Evolutionary conservation across 2,113 vertebrate genomes (phyloP).

Genomic region (Microcebus griseorufus): DNA sequence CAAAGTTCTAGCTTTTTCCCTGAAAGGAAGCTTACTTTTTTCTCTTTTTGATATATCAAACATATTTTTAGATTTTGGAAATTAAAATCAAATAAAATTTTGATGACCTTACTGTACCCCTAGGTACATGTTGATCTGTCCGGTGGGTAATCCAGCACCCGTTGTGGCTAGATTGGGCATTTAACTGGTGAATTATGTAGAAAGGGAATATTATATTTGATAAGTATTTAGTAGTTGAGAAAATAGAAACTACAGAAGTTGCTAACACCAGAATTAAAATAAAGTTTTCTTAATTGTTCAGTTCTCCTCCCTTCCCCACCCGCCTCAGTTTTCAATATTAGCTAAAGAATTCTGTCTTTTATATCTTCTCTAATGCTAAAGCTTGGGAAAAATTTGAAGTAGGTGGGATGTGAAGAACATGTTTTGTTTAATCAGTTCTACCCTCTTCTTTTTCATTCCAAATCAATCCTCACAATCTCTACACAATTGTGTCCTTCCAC

Average conservation of each 20-base stretch:
- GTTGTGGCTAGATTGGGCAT: not conserved
- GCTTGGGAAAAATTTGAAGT: not conserved
- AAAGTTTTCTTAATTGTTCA: not conserved
- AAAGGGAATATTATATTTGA: not conserved
- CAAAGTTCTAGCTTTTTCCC: not conserved
- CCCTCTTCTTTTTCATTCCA: not conserved
- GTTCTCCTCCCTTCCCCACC: not conserved
- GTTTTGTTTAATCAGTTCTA: not conserved
- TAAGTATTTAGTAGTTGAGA: not conserved
- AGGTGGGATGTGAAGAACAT: not conserved
- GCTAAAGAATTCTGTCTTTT: not conserved
- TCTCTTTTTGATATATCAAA: not conserved
- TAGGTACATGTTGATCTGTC: not conserved
- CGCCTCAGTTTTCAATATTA: not conserved
- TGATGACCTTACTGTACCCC: not conserved
- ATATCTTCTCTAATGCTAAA: not conserved
- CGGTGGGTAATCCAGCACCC: not conserved
- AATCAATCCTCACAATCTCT: not conserved
- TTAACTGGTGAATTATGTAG: not conserved
- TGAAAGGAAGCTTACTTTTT: not conserved
- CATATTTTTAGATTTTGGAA: not conserved
- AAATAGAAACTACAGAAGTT: not conserved
- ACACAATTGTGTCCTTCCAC: accelerated
- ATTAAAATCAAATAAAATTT: not conserved
- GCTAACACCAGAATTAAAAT: not conserved